phyloP scores from a whole-genome alignment of 2,888 invertebrate genomes.

The Gortyna flavago region DNA sequence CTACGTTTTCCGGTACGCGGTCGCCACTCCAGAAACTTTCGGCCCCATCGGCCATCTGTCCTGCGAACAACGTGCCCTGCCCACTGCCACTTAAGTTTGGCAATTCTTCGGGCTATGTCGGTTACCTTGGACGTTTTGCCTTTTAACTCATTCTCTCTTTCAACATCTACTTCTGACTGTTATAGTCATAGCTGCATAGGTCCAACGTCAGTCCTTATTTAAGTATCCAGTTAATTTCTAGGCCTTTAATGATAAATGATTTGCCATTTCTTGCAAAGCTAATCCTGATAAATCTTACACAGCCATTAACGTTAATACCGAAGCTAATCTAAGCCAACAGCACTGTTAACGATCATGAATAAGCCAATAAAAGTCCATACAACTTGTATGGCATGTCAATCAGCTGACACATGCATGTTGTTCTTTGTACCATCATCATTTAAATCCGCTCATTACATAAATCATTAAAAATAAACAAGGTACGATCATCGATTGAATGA shows the following conservation, averaged over 20 bases:
- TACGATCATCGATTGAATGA: constrained; percentile 33
- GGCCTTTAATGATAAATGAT: background rate
- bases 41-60: too few species aligned
- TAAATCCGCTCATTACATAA: constrained; percentile 37
- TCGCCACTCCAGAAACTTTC: too few species aligned
- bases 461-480: constrained; percentile 52
- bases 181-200: background rate
- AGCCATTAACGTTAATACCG: background rate
- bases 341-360: constrained; percentile 14
- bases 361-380: constrained; percentile 29
- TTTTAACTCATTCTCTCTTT: background rate
- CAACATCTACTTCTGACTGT: background rate
- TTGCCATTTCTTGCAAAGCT: background rate
- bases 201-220: background rate
- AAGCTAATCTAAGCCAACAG: constrained; percentile 3
- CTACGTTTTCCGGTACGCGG: too few species aligned
- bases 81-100: too few species aligned
- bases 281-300: background rate
- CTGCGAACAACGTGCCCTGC: too few species aligned
- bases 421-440: constrained; percentile 27
- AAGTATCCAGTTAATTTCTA: background rate
- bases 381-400: constrained; percentile 46
- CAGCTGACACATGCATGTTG: constrained; percentile 22
- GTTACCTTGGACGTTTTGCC: too few species aligned
- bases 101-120: too few species aligned